Evolutionary conservation across 2,797 vertebrate species (phyloP), one percentile per base, ranked within the genome.

Genomic region (Miichthys miiuy): DNA sequence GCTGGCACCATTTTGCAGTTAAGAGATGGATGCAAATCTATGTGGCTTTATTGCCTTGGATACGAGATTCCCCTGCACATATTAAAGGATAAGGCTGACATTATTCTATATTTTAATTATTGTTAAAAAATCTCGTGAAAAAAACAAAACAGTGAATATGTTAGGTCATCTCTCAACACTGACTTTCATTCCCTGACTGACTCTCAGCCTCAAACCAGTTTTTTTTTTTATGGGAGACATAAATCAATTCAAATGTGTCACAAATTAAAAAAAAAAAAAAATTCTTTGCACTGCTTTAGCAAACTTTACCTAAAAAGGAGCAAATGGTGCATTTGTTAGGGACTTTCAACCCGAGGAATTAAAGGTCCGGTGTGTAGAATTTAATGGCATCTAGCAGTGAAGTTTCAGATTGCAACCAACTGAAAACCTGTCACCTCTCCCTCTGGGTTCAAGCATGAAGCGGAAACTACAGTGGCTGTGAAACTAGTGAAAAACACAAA

Each of bases 1-100:
- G 6, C 18, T 9, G 9, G 27, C 5, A 38, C 9, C 0, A 1
- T 20, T 47, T 55, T 30, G 10, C 38, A 44, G 55, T 27, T 18
- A 25, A 80, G 81, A 90, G 83, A 88, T 34, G 62, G 81, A 86
- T 51, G 72, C 81, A 85, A 87, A 86, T 13, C 23, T 30, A 27
- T 58, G 52, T 79, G 67, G 68, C 73, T 62, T 58, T 66, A 69
- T 83, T 83, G 63, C 56, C 76, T 86, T 81, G 63, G 65, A 82
- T 79, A 48, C 17, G 65, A 47, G 47, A 79, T 44, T 64, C 42
- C 44, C n/a, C 48, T 48, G 30, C 58, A 47, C 57, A 20, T 58
- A 71, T 82, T 21, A 54, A 63, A 64, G 10, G 30, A 68, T 20
- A 9, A 63, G 48, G 20, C 18, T 60, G 71, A 54, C 9, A 0